These are phyloP conservation scores for Cassiopea xamachana DNA, from an alignment of 30 jellyfish, hydroid and myxozoan genomes.

Conservation along the genomic window DNA sequence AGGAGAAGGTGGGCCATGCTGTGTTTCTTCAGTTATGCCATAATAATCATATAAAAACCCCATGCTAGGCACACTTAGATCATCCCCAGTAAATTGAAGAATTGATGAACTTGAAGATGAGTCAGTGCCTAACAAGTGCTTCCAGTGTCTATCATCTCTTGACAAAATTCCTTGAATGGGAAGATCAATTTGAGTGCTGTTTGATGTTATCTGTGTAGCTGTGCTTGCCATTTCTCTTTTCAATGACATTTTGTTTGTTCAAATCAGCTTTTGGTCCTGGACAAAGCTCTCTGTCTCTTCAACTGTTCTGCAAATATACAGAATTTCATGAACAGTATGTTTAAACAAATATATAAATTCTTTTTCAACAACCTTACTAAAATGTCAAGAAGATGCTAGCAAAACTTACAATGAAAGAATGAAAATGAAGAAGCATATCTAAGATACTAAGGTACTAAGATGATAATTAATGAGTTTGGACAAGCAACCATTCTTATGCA, in stretches of 20 bases:
- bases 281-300: too few relatives aligned
- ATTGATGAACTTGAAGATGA: conserved; percentile 46
- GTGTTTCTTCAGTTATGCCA: conserved; percentile 95
- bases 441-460: too few relatives aligned
- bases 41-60: conserved; percentile 87
- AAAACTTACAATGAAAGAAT: too few relatives aligned
- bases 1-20: conserved; percentile 94
- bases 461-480: too few relatives aligned
- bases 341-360: too few relatives aligned
- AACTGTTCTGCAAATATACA: too few relatives aligned
- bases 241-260: background rate
- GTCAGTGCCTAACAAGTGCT: conserved; percentile 45
- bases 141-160: conserved; percentile 82
- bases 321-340: too few relatives aligned
- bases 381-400: too few relatives aligned
- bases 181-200: conserved; percentile 8
- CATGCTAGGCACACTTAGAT: conserved; percentile 53
- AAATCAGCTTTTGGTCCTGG: too few relatives aligned
- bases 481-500: too few relatives aligned
- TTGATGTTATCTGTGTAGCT: background rate
- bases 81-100: conserved; percentile 59
- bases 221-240: background rate
- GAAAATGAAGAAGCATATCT: too few relatives aligned
- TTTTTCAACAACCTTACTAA: too few relatives aligned
- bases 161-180: conserved; percentile 22